These are phyloP conservation scores for Ictalurus furcatus DNA, from an alignment of 2,113 vertebrate genomes.

Conservation along the genomic window DNA sequence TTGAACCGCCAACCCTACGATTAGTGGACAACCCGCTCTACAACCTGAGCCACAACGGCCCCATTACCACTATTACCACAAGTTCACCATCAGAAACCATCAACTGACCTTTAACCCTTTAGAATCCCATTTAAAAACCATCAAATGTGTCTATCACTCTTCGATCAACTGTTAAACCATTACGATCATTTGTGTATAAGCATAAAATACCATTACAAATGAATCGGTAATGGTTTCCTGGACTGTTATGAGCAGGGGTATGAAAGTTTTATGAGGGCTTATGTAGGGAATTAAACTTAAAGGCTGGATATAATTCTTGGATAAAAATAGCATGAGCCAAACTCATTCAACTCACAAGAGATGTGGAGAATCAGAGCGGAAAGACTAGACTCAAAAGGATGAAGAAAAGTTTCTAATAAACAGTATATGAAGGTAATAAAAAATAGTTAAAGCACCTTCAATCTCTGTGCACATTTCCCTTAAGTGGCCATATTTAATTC, in stretches of 20 bases:
- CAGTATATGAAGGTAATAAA: constrained; percentile 1
- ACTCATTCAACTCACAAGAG: constrained; percentile 8
- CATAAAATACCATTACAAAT: background rate
- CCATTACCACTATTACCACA: too few relatives aligned
- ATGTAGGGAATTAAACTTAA: constrained; percentile 8
- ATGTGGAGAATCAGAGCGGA: constrained; percentile 2
- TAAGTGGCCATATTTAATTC: background rate
- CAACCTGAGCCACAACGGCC: too few relatives aligned
- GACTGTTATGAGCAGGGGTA: background rate
- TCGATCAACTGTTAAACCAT: background rate
- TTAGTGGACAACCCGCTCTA: too few relatives aligned
- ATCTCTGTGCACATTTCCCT: background rate
- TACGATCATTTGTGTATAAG: too few relatives aligned
- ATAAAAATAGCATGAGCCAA: background rate
- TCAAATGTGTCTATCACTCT: background rate
- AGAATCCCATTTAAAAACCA: background rate
- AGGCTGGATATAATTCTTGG: background rate
- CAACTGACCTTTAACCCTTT: background rate
- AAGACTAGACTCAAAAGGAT: constrained; percentile 5
- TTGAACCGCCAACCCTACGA: too few relatives aligned
- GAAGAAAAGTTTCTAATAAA: background rate
- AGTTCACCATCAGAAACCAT: background rate
- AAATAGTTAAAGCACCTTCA: background rate
- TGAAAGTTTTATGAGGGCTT: constrained; percentile 17
- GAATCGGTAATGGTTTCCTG: background rate